These are phyloP conservation scores for Embidobia sp. DNA, from an alignment of 2,888 invertebrate genomes.

Conservation along the genomic window DNA sequence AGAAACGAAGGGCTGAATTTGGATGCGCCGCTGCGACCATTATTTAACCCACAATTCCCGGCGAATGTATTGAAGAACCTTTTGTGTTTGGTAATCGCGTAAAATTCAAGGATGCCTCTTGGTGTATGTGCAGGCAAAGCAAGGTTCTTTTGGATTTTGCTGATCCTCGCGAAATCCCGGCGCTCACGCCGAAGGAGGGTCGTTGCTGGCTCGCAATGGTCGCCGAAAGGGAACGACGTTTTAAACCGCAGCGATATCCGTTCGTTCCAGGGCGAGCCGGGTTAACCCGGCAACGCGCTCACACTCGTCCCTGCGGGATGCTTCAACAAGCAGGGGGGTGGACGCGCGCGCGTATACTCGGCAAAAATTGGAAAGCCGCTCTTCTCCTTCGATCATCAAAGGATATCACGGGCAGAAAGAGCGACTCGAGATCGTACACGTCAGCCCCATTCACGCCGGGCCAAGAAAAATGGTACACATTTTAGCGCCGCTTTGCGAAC, in stretches of 20 bases:
- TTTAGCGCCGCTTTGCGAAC: no score
- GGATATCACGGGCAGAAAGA: constrained; percentile 37
- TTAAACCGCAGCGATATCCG: constrained; percentile 81
- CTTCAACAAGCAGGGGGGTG: constrained; percentile 69
- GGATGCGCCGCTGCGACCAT: no score
- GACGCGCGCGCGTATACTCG: constrained; percentile 48
- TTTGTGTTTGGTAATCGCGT: constrained; percentile 55
- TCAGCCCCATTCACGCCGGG: constrained; percentile 38
- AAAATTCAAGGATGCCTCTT: constrained; percentile 59
- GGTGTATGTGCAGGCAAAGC: constrained; percentile 63
- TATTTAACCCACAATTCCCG: constrained; percentile 25
- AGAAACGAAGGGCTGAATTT: no score
- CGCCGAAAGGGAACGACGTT: constrained; percentile 74
- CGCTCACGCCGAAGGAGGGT: constrained; percentile 68
- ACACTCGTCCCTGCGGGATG: constrained; percentile 69
- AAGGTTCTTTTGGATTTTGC: constrained; percentile 74
- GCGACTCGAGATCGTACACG: constrained; percentile 23
- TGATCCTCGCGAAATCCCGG: constrained; percentile 79
- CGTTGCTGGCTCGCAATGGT: constrained; percentile 70
- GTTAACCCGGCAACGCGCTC: constrained; percentile 63
- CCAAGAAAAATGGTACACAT: constrained; percentile 55
- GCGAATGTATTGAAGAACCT: constrained; percentile 42
- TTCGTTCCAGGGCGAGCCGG: constrained; percentile 71
- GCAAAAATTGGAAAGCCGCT: constrained; percentile 65
- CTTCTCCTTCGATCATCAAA: constrained; percentile 64